These are phyloP conservation scores for Beris morrisii DNA, from an alignment of 2,888 invertebrate species.

Conservation along the genomic window DNA sequence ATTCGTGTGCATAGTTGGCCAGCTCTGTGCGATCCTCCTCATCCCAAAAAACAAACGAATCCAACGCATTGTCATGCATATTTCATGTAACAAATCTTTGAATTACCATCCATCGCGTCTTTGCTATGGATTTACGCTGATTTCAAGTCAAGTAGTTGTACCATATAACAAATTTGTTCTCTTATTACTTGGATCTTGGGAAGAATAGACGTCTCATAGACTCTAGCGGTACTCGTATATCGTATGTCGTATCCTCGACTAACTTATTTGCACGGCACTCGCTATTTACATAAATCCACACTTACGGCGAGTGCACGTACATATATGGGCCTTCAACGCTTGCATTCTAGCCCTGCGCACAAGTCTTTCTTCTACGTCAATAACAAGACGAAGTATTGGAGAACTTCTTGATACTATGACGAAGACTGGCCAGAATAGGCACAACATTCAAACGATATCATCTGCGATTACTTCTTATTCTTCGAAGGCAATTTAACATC, in stretches of 20 bases:
- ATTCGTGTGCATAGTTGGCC: no score
- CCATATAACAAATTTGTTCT: conserved; percentile 34
- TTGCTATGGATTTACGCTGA: conserved; percentile 29
- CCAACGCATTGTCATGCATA: conserved; percentile 33
- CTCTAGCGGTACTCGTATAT: conserved; percentile 5
- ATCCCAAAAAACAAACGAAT: conserved; percentile 22
- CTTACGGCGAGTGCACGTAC: conserved; percentile 9
- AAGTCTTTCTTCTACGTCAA: no score
- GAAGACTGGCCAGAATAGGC: conserved; percentile 36
- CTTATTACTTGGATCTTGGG: conserved; percentile 22
- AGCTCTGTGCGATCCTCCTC: conserved; percentile 8
- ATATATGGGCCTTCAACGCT: conserved; percentile 30
- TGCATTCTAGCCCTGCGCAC: conserved; percentile 1
- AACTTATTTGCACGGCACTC: conserved; percentile 35
- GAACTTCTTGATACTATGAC: neutral
- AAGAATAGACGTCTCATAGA: conserved; percentile 27
- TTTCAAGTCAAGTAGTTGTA: conserved; percentile 36
- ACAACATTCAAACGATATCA: conserved; percentile 42
- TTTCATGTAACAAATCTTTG: conserved; percentile 31
- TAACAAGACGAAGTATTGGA: neutral
- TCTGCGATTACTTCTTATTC: conserved; percentile 41
- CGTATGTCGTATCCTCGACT: neutral
- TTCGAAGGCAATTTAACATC: conserved; percentile 43
- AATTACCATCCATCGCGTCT: conserved; percentile 32
- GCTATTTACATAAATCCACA: conserved; percentile 35